phyloP scores from a whole-genome alignment of 2,888 invertebrate genomes.

The Cataglyphis livida region DNA sequence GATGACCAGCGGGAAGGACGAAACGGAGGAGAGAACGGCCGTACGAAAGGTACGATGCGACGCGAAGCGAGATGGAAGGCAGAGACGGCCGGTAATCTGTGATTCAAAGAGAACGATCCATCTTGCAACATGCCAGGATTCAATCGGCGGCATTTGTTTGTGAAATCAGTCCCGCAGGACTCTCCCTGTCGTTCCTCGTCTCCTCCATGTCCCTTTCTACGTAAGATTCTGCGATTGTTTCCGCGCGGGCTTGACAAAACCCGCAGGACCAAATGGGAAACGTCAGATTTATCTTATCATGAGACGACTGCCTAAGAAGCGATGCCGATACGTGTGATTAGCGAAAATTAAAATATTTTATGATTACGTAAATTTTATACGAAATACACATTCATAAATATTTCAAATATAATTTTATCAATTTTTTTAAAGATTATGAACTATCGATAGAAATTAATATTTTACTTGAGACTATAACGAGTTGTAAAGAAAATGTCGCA shows the following conservation, averaged over 20 bases:
- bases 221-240: conserved; percentile 51
- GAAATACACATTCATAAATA: not conserved
- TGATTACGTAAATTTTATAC: not conserved
- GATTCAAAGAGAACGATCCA: conserved; percentile 85
- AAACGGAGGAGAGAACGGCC: conserved; percentile 64
- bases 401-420: not conserved
- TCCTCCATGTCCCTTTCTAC: conserved; percentile 43
- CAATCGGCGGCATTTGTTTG: conserved; percentile 85
- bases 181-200: conserved; percentile 65
- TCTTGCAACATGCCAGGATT: conserved; percentile 84
- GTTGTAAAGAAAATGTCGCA: not conserved
- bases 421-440: not conserved
- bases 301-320: not conserved
- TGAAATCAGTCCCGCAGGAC: conserved; percentile 83
- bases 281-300: conserved; percentile 29
- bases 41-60: conserved; percentile 34
- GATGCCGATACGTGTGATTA: conserved; percentile 14
- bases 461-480: not conserved
- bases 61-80: conserved; percentile 65
- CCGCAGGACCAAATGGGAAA: conserved; percentile 47
- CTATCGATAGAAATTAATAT: not conserved
- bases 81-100: conserved; percentile 81
- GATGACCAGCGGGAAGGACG: conserved; percentile 55
- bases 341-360: not conserved
- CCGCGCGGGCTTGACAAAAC: conserved; percentile 41